A percentile compares a stretch with the other conserved stretches of the same genome.
phyloP scores from a whole-genome alignment of 2,797 vertebrate genomes.

The Propithecus deckenii region DNA sequence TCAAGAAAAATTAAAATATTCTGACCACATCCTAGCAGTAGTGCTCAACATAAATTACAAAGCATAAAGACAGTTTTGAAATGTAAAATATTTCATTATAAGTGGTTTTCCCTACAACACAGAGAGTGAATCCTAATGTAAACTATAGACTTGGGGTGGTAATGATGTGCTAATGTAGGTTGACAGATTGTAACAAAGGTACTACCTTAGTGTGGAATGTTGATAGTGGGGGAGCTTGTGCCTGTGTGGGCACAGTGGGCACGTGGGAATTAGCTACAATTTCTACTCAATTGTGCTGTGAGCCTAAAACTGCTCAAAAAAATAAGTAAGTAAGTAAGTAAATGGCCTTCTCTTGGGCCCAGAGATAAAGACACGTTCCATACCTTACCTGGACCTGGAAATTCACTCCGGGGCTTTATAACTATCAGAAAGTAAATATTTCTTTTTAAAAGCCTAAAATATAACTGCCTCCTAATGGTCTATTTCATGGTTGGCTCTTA shows the following conservation, averaged over 20 bases:
- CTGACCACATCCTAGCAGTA: background rate
- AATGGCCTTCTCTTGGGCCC: background rate
- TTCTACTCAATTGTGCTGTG: background rate
- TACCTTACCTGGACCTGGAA: background rate
- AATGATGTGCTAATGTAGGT: background rate
- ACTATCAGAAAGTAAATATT: slow-evolving; percentile 35
- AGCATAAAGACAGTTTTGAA: background rate
- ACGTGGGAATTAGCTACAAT: background rate
- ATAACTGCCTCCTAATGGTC: background rate
- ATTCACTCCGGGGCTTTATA: background rate
- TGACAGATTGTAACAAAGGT: background rate
- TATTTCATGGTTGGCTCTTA: background rate
- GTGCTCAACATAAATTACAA: background rate
- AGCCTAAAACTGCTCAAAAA: background rate
- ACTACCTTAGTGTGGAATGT: background rate
- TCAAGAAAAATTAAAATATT: background rate
- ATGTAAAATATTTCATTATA: slow-evolving; percentile 21
- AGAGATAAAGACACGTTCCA: background rate
- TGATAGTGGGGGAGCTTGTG: background rate
- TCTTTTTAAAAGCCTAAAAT: background rate
- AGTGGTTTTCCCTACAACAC: background rate
- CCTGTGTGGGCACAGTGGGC: background rate
- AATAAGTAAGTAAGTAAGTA: background rate
- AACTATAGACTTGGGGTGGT: background rate
- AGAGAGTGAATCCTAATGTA: background rate